Base-by-base conservation (phyloP, 2,888 invertebrate species). In the Agrochola litura region DNA sequence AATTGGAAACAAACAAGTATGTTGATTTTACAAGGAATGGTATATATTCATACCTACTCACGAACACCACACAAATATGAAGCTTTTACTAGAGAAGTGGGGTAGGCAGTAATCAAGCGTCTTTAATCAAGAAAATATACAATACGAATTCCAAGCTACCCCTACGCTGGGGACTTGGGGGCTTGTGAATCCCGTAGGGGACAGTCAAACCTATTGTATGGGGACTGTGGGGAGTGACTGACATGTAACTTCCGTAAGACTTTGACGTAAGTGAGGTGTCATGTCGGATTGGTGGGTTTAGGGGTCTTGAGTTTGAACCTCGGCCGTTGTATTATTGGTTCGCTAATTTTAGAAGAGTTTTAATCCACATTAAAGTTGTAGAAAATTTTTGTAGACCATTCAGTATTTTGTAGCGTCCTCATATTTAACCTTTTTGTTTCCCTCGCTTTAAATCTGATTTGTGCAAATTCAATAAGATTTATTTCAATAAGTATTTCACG, bases 101-200 rank as follows among this genome's bases (percentile, higher is more conserved):
- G 82, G 82, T 68, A 65, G 60, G 68, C 60, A 82, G 60, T 82
- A 82, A 82, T 85, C 85, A 82, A 72, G 64, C 77, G 68, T 49
- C 68, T 67, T 72, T 82, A 72, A 82, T 85, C 77, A 82, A 68
- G 54, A 71, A 69, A 64, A 65, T 52, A 61, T 46, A 49, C 71
- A n/a, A 68, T 60, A 84, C 61, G 30, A 49, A 60, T 68, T 49
- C n/a, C 46, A 54, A 68, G 56, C 52, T 43, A 54, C 77, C 80
- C 82, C 68, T 79, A 66, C 46, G 67, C 43, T 30, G 56, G 85
- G 80, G 77, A 69, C 49, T 60, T 25, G 52, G 82, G 68, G 76
- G 61, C 54, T 66, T 49, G 76, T 14, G n/a, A 25, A 64, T 70
- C 70, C 72, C 84, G 41, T 37, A 37, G 71, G 82, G 85, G 77